Evolutionary conservation across 1,140 invertebrate genomes (phyloP).

Genomic region (Tetragonula clypearis): DNA sequence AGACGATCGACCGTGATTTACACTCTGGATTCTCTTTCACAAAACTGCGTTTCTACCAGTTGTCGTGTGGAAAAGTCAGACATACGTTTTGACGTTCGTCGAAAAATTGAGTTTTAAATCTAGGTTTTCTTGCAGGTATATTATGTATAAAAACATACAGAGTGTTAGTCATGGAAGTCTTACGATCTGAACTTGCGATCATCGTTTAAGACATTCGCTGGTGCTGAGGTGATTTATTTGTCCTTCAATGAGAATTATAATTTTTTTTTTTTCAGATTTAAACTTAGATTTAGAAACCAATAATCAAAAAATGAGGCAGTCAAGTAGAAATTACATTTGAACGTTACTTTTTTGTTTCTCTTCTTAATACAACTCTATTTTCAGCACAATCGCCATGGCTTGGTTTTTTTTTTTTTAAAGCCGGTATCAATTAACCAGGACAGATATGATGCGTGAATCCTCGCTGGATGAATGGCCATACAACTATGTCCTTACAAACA

Average conservation of each 20-base stretch:
- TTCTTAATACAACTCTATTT: too few species aligned
- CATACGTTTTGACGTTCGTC: neutral
- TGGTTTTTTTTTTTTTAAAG: neutral
- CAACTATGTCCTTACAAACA: conserved; percentile 19
- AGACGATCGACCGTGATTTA: conserved; percentile 67
- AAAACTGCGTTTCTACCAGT: conserved; percentile 52
- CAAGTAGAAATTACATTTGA: too few species aligned
- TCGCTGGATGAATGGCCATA: conserved; percentile 16
- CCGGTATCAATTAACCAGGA: neutral
- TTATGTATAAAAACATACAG: neutral
- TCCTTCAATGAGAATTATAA: too few species aligned
- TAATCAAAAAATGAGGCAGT: too few species aligned
- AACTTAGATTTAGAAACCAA: too few species aligned
- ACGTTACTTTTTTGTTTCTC: too few species aligned
- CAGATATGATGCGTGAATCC: neutral
- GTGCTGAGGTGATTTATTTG: neutral
- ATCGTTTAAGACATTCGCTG: neutral
- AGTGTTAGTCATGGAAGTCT: neutral
- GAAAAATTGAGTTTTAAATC: conserved; percentile 6
- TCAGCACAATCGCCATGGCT: too few species aligned
- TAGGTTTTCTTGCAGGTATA: too few species aligned
- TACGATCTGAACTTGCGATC: neutral
- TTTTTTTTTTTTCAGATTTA: too few species aligned
- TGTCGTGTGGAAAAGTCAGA: conserved; percentile 45
- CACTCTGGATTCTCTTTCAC: conserved; percentile 68